These are phyloP conservation scores for Phenganax stokvisi DNA, from an alignment of 92 coral and sea anemone species.

Conservation along the genomic window DNA sequence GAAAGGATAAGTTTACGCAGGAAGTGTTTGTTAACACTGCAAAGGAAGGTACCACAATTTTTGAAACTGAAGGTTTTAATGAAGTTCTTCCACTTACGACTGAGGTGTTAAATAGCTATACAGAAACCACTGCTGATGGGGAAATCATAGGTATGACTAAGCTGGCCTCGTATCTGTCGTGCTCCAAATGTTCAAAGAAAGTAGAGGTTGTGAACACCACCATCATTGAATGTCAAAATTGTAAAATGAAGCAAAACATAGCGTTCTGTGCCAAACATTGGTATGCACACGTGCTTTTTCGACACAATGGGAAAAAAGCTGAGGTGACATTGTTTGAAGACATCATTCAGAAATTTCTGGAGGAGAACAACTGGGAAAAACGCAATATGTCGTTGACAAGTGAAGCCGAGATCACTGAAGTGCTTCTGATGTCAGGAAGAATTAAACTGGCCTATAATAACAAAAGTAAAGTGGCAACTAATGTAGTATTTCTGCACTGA, in stretches of 20 bases:
- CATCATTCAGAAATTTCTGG: no score
- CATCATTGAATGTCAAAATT: constrained; percentile 11
- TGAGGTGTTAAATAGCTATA: constrained; percentile 29
- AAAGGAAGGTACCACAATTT: constrained; percentile 47
- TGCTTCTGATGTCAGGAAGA: no score
- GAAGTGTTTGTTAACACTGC: constrained; percentile 56
- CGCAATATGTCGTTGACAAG: no score
- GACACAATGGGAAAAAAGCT: neutral
- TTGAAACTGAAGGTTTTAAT: constrained; percentile 36
- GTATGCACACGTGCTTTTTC: neutral
- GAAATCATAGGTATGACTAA: constrained; percentile 30
- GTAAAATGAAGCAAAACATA: neutral
- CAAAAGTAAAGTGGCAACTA: no score
- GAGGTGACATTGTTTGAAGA: neutral
- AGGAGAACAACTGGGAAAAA: no score
- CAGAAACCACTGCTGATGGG: constrained; percentile 21
- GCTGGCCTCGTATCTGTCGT: constrained; percentile 1
- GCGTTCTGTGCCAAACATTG: constrained; percentile 10
- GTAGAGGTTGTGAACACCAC: neutral
- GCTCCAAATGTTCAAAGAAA: constrained; percentile 19
- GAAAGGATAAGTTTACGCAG: constrained; percentile 35
- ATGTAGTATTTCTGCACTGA: no score
- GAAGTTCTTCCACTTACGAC: constrained; percentile 44
- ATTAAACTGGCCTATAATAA: no score
- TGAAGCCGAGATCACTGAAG: no score